phyloP scores from a whole-genome alignment of 2,113 vertebrate genomes.

The Cisticola juncidis region DNA sequence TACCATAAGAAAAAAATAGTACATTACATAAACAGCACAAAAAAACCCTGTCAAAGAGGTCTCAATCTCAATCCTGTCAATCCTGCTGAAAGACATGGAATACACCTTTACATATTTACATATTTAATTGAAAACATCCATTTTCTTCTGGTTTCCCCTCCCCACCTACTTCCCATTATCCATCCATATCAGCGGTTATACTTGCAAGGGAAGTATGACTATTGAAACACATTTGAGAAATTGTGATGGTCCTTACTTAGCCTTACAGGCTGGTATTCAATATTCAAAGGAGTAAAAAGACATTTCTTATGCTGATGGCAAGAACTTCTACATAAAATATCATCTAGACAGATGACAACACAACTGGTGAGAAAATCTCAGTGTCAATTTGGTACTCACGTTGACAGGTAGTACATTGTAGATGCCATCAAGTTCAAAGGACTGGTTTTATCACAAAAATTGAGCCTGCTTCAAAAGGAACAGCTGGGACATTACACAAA shows the following conservation, averaged over 20 bases:
- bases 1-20: neutral
- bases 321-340: neutral
- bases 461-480: neutral
- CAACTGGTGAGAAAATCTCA: neutral
- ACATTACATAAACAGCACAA: neutral
- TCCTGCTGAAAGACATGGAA: neutral
- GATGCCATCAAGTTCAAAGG: neutral
- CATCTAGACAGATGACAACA: neutral
- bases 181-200: neutral
- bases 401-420: neutral
- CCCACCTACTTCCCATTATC: neutral
- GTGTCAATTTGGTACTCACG: neutral
- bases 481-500: neutral
- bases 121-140: neutral
- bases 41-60: neutral
- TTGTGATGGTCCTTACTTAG: neutral
- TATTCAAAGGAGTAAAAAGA: neutral
- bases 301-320: neutral
- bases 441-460: neutral
- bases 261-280: neutral
- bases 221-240: neutral
- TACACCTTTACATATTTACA: rapidly evolving
- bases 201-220: neutral
- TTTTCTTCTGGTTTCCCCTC: neutral
- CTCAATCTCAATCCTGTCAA: neutral